Conservation (phyloP, 2,797 vertebrate species). For the Morus bassanus region DNA sequence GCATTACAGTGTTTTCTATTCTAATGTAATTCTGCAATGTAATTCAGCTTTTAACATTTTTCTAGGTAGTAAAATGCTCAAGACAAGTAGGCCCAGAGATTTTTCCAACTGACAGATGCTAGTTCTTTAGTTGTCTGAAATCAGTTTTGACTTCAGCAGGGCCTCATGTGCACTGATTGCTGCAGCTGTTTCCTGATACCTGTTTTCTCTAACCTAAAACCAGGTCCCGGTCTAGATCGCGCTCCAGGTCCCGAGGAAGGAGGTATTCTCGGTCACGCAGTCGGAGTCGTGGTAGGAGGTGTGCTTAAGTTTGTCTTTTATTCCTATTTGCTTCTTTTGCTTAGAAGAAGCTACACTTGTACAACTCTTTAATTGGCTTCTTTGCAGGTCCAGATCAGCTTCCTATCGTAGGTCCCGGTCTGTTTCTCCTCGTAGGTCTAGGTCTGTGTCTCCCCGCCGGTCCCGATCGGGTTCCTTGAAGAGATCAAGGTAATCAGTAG, state of each 20-base stretch:
- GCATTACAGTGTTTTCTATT: conserved; percentile 87
- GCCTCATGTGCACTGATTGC: not conserved
- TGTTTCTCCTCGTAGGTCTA: conserved; percentile 80
- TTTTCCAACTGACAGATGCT: not conserved
- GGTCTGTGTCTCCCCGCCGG: conserved; percentile 77
- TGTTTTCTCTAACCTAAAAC: conserved; percentile 51
- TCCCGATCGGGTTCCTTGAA: conserved; percentile 81
- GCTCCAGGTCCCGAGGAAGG: not conserved
- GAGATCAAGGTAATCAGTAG: conserved; percentile 79
- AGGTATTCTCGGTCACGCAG: conserved; percentile 78
- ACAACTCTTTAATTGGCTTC: not conserved
- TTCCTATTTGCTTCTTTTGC: fast-evolving
- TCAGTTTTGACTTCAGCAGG: not conserved
- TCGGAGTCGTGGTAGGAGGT: conserved; percentile 83
- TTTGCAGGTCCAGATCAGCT: conserved; percentile 82
- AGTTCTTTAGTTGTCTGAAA: conserved; percentile 53
- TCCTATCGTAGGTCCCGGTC: conserved; percentile 82
- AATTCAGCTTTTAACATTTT: conserved; percentile 82
- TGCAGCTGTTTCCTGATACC: conserved; percentile 47
- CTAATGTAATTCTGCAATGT: conserved; percentile 82
- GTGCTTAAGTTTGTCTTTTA: not conserved
- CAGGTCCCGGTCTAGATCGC: not conserved
- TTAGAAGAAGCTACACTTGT: not conserved
- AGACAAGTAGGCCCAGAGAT: conserved; percentile 74
- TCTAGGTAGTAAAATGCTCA: conserved; percentile 80